These are phyloP conservation scores for Mirounga angustirostris DNA, from an alignment of 2,113 vertebrate genomes.

Conservation along the genomic window DNA sequence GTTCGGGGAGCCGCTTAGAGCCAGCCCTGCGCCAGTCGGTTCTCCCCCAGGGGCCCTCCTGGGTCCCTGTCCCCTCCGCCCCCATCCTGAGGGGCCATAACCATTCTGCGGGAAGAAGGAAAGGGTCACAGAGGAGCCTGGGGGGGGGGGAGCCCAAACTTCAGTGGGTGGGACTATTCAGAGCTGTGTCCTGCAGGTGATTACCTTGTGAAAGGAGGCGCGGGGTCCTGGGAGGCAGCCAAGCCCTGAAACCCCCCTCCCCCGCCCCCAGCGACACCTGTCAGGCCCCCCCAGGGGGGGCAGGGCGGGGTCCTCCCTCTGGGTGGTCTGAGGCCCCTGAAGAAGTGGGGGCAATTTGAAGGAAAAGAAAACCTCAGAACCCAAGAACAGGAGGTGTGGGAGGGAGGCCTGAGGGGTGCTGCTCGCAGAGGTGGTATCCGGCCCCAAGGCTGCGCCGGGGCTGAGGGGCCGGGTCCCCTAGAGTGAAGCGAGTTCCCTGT, in stretches of 20 bases:
- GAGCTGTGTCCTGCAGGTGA: accelerated
- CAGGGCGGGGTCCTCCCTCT: not conserved
- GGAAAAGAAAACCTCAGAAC: not conserved
- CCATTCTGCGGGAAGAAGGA: not conserved
- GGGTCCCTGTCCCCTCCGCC: accelerated
- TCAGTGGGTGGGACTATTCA: not conserved
- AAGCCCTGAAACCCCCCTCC: not conserved
- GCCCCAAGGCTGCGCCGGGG: not conserved
- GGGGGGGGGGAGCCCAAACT: not conserved
- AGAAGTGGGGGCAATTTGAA: not conserved
- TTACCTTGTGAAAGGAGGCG: accelerated
- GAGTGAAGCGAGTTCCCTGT: accelerated
- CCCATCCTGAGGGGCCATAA: accelerated
- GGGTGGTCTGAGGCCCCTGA: not conserved
- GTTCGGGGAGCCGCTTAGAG: not conserved
- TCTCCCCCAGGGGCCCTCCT: accelerated
- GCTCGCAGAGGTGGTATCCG: accelerated
- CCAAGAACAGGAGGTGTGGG: not conserved
- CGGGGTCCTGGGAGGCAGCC: not conserved
- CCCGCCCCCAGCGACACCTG: accelerated
- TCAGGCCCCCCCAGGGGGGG: not conserved
- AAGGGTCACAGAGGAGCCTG: accelerated
- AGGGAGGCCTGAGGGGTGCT: no score
- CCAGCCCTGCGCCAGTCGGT: accelerated
- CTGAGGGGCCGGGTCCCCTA: accelerated